Evolutionary conservation across 1,140 invertebrate genomes (phyloP), one percentile per base, ranked within the genome.

Genomic region (Argopecten irradians): DNA sequence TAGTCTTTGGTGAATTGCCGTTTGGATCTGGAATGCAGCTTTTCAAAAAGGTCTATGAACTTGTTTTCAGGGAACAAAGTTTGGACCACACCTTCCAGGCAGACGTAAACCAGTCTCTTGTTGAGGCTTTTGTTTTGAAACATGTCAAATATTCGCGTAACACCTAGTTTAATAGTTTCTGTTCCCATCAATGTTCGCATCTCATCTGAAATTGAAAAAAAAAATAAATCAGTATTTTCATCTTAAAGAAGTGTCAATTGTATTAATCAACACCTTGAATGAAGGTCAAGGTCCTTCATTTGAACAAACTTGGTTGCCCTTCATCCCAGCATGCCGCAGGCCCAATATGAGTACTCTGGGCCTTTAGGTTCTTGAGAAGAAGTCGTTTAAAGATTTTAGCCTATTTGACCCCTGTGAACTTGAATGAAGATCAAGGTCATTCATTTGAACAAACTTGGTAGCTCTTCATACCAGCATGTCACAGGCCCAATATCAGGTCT

Each of bases 131-230:
- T 97, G 90, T 97, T 97, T 96, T 99, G 98, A 92, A 98, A 96
- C 91, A 99, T 96, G 93, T 98, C 97, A 94, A 98, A 99, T 5
- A 99, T 97, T 41, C 97, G 97, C n/a, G 98, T 95, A 0, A 99
- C 96, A n/a, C 98, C 98, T 87, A 97, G 96, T 36, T 98, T 96
- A 11, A 98, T 98, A 9, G 98, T 98, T 93, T 99, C 98, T 90
- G 97, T 98, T 0, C 98, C 98, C 90, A 99, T 97, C 91, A 99
- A 97, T 94, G 98, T 98, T 93, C 98, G 97, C 85, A 99, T 95
- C 95, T 99, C 98, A 96, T 99, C 98, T 96, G 96, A 93, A 94
- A 97, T 91, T 34, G 88, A 93, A 92, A 28, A 90, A 84, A 87
- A 86, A 83, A 90, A 89, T 86, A n/a, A 39, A 9, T 46, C 22